A percentile compares a stretch with the other conserved stretches of the same genome.
Evolutionary conservation across 2,888 invertebrate genomes (phyloP).

Genomic region (Habrosyne pyritoides): DNA sequence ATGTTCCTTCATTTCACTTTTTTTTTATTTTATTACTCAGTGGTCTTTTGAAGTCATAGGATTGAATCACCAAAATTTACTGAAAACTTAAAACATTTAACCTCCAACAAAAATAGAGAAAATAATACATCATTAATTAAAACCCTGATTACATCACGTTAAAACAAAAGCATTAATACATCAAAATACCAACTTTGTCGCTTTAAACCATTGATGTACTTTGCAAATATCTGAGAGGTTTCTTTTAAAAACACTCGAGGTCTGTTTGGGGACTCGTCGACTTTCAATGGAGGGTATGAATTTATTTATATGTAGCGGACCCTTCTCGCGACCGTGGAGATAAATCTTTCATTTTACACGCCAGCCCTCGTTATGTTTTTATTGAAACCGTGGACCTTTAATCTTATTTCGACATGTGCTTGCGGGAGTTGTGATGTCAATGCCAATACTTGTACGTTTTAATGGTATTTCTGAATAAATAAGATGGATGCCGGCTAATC

Average conservation of each 20-base stretch:
- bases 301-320: conserved; percentile 62
- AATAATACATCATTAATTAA: too few relatives aligned
- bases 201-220: conserved; percentile 46
- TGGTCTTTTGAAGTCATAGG: too few relatives aligned
- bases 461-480: neutral
- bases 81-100: too few relatives aligned
- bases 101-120: too few relatives aligned
- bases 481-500: neutral
- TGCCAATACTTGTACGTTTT: conserved; percentile 20
- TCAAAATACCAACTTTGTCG: conserved; percentile 25
- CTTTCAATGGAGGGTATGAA: conserved; percentile 71
- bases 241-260: conserved; percentile 64
- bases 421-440: conserved; percentile 39
- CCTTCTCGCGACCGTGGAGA: conserved; percentile 46
- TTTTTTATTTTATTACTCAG: too few relatives aligned
- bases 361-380: conserved; percentile 64
- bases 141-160: neutral
- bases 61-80: too few relatives aligned
- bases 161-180: neutral
- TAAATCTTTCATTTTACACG: conserved; percentile 74
- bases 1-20: too few relatives aligned
- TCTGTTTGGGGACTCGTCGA: conserved; percentile 53
- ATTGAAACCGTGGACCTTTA: conserved; percentile 57
- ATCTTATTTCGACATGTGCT: conserved; percentile 40
- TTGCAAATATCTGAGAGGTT: conserved; percentile 57